Conservation (phyloP, 2,888 invertebrate genomes). For the Drosophila stalkeri region DNA sequence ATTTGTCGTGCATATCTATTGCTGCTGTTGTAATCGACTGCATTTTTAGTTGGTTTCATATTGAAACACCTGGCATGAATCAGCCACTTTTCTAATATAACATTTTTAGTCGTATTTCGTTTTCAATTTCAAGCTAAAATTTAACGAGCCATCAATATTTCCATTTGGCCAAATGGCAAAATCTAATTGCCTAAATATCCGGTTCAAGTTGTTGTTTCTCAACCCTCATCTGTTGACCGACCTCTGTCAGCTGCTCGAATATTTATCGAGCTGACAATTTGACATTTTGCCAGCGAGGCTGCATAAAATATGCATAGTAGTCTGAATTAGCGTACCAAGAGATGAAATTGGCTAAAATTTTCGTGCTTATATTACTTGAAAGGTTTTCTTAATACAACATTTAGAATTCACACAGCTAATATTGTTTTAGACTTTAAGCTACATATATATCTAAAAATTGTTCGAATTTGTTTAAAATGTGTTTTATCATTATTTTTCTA, state of each 20-base stretch:
- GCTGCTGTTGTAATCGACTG: slow-evolving; percentile 10
- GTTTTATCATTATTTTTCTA: background rate
- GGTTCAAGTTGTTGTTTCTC: background rate
- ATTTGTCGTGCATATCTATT: slow-evolving; percentile 17
- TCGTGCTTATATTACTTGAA: background rate
- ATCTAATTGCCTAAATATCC: slow-evolving; percentile 25
- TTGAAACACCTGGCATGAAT: slow-evolving; percentile 18
- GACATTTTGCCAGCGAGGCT: slow-evolving; percentile 26
- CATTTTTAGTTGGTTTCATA: slow-evolving; percentile 9
- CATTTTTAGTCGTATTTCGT: background rate
- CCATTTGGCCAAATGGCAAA: slow-evolving; percentile 7
- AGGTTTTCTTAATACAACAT: background rate
- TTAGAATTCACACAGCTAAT: background rate
- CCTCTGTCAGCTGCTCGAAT: slow-evolving; percentile 14
- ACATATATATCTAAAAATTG: background rate
- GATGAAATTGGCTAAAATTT: background rate
- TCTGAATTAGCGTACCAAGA: background rate
- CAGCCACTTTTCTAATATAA: background rate
- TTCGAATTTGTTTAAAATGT: background rate
- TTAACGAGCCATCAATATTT: background rate
- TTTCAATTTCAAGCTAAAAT: background rate
- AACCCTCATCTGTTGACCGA: slow-evolving; percentile 7
- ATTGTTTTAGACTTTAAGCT: too few species aligned
- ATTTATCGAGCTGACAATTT: slow-evolving; percentile 22
- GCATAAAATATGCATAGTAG: background rate